Evolutionary conservation across 2,797 vertebrate genomes (phyloP).

Genomic region (Galaxias olidus): DNA sequence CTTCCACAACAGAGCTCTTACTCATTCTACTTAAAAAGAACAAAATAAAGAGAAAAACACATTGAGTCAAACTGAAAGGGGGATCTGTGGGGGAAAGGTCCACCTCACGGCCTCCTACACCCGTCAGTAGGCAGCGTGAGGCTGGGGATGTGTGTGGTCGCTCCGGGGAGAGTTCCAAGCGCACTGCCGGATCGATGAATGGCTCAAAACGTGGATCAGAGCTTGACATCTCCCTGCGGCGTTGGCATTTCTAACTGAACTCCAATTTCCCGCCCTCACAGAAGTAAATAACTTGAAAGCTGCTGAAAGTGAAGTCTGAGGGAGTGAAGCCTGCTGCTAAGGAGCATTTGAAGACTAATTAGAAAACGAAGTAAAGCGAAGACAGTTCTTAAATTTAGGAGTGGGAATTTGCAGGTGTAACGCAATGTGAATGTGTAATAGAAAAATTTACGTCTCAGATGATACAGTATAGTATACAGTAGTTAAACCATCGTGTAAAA

Average conservation of each 20-base stretch:
- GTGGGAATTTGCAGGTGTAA: conserved; percentile 16
- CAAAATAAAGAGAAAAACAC: neutral
- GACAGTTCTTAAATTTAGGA: neutral
- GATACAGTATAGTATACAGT: neutral
- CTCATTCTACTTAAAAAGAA: conserved; percentile 52
- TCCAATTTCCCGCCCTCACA: conserved; percentile 67
- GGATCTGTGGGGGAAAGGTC: conserved; percentile 45
- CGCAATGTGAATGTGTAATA: neutral
- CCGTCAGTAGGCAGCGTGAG: conserved; percentile 57
- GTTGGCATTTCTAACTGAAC: conserved; percentile 68
- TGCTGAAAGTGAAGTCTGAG: conserved; percentile 31
- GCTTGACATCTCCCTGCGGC: conserved; percentile 67
- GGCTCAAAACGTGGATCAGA: conserved; percentile 64
- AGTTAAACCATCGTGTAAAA: too few species aligned
- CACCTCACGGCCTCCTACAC: conserved; percentile 55
- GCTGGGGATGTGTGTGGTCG: conserved; percentile 54
- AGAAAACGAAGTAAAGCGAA: neutral
- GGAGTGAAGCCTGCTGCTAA: conserved; percentile 42
- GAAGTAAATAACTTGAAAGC: conserved; percentile 62
- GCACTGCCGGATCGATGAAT: conserved; percentile 63
- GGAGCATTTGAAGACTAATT: conserved; percentile 43
- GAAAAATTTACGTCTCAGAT: neutral
- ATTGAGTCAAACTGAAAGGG: neutral
- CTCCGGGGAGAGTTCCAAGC: conserved; percentile 48
- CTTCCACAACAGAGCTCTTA: conserved; percentile 65